Percentiles rank a stretch among this genome's conserved stretches.
Evolutionary conservation across 2,888 invertebrate species (phyloP).

Genomic region (Apamea epomidion): DNA sequence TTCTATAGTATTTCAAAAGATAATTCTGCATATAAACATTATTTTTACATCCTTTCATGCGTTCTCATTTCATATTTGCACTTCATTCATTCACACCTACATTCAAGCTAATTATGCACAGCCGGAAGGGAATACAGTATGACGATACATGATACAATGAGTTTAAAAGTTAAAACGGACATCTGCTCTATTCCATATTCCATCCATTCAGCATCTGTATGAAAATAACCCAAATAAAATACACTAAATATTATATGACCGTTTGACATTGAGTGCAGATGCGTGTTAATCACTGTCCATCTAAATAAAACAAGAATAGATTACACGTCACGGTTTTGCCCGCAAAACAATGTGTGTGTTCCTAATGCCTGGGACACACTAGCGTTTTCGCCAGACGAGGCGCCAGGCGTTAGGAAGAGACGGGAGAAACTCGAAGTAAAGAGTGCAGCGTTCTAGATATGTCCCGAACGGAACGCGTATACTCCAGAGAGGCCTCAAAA

Average conservation of each 20-base stretch:
- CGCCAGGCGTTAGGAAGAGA: background rate
- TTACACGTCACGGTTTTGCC: constrained; percentile 65
- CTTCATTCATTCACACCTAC: constrained; percentile 2
- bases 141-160: constrained; percentile 40
- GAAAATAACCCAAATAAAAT: constrained; percentile 47
- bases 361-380: constrained; percentile 24
- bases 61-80: background rate
- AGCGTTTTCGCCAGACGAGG: background rate
- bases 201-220: constrained; percentile 36
- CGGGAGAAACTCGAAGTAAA: background rate
- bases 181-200: constrained; percentile 38
- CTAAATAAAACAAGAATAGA: constrained; percentile 77
- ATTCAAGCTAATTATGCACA: constrained; percentile 17
- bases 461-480: background rate
- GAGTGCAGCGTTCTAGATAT: background rate
- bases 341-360: constrained; percentile 55
- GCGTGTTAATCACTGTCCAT: constrained; percentile 76
- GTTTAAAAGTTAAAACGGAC: constrained; percentile 36
- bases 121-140: constrained; percentile 29
- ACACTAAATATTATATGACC: constrained; percentile 52
- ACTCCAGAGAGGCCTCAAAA: background rate
- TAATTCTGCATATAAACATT: background rate
- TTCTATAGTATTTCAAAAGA: background rate
- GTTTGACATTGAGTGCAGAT: constrained; percentile 69
- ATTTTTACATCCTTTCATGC: constrained; percentile 5